A percentile compares a stretch with the other conserved stretches of the same genome.
These are phyloP conservation scores for Manis pentadactyla DNA, from an alignment of 2,797 vertebrate species.

Conservation along the genomic window DNA sequence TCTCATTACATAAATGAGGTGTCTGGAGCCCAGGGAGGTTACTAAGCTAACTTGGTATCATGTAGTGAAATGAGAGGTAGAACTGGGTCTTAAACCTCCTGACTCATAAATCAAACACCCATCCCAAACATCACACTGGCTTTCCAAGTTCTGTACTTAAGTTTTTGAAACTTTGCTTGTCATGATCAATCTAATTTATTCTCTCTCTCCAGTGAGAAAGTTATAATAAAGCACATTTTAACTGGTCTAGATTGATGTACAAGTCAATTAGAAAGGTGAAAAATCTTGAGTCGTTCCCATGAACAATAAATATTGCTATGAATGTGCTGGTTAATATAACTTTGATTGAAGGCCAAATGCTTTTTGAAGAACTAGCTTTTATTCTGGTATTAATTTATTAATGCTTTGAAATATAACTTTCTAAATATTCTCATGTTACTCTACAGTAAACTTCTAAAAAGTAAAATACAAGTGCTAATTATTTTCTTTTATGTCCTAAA, in stretches of 20 bases:
- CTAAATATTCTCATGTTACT: not conserved
- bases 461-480: not conserved
- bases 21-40: not conserved
- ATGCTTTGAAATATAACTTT: not conserved
- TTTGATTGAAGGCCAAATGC: conserved; percentile 18
- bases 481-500: not conserved
- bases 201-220: not conserved
- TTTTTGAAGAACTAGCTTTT: conserved; percentile 21
- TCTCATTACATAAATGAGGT: not conserved
- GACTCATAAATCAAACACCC: not conserved
- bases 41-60: accelerated
- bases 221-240: conserved; percentile 15
- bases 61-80: not conserved
- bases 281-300: not conserved
- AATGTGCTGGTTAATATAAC: not conserved
- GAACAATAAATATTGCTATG: not conserved
- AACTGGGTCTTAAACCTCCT: not conserved
- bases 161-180: conserved; percentile 9
- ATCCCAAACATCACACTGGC: not conserved
- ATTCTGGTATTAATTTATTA: conserved; percentile 32
- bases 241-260: not conserved
- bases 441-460: not conserved
- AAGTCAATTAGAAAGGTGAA: not conserved
- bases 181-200: not conserved
- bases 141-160: not conserved